Conservation (phyloP, 2,888 invertebrate genomes). For the Mantis religiosa region DNA sequence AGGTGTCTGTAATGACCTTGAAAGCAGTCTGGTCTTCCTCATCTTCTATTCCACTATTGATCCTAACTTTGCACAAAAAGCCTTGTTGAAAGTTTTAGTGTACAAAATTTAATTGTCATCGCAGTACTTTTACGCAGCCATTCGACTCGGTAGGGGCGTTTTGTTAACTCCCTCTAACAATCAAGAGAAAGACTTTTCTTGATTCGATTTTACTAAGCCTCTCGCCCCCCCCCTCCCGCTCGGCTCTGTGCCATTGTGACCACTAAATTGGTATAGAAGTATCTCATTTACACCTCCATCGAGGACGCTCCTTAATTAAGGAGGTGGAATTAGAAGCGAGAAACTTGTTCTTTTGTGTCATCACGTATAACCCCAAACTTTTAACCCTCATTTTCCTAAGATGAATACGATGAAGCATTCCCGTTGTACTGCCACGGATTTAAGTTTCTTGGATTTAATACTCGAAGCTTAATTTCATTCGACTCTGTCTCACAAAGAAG, state of each 20-base stretch:
- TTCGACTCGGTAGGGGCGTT: constrained; percentile 6
- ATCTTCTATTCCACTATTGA: too few relatives aligned
- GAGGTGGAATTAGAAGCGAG: constrained; percentile 6
- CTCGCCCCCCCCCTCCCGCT: background rate
- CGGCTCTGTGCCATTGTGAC: background rate
- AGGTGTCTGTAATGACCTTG: too few relatives aligned
- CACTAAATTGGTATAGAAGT: background rate
- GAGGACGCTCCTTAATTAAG: constrained; percentile 1
- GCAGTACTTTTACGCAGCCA: constrained; percentile 6
- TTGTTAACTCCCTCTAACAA: constrained; percentile 10
- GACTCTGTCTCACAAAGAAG: background rate
- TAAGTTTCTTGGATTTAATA: too few relatives aligned
- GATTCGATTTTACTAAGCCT: constrained; percentile 7
- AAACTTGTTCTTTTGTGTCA: background rate
- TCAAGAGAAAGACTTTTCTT: constrained; percentile 1
- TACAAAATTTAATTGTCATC: constrained; percentile 2
- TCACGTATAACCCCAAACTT: background rate
- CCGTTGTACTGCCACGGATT: too few relatives aligned
- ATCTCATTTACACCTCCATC: constrained; percentile 1
- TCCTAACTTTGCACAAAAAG: too few relatives aligned
- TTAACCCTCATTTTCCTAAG: background rate
- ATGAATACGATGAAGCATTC: background rate
- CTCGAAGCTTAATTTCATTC: background rate
- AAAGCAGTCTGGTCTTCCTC: too few relatives aligned
- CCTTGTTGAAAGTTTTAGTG: background rate